A percentile compares a stretch with the other conserved stretches of the same genome.
These are phyloP conservation scores for Portunus trituberculatus DNA, from an alignment of 1,140 invertebrate genomes.

Conservation along the genomic window DNA sequence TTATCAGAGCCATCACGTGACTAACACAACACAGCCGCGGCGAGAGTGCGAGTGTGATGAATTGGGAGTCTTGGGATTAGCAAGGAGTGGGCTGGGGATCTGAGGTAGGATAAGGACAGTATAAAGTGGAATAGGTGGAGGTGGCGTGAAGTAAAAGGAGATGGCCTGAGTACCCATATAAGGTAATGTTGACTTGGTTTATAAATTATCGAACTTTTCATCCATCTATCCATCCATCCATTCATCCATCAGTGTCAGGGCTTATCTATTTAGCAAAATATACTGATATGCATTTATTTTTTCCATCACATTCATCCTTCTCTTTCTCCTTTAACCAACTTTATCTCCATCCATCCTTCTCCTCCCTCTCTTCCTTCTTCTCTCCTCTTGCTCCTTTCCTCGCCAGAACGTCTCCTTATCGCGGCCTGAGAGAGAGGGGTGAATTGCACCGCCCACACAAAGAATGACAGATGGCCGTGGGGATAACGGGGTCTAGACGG, in stretches of 20 bases:
- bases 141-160: too few species aligned
- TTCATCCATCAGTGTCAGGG: too few species aligned
- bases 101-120: not conserved
- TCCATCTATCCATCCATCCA: too few species aligned
- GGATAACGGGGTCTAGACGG: slow-evolving; percentile 48
- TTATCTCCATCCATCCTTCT: slow-evolving; percentile 32
- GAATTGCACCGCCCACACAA: slow-evolving; percentile 57
- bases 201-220: too few species aligned
- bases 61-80: not conserved
- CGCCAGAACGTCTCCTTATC: not conserved
- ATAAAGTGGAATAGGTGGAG: not conserved
- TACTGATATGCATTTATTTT: not conserved
- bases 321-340: not conserved
- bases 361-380: slow-evolving; percentile 33
- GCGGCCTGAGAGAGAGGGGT: not conserved
- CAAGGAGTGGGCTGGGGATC: not conserved
- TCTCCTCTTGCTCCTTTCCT: slow-evolving; percentile 40
- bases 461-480: slow-evolving; percentile 71
- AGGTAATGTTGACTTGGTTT: too few species aligned
- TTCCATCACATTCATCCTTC: not conserved
- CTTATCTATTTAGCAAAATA: not conserved
- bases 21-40: too few species aligned
- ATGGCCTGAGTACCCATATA: too few species aligned
- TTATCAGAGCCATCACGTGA: too few species aligned
- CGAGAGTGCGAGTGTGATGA: too few species aligned